Evolutionary conservation across 2,797 vertebrate genomes (phyloP), one percentile per base, ranked within the genome.

Genomic region (Trematomus bernacchii): DNA sequence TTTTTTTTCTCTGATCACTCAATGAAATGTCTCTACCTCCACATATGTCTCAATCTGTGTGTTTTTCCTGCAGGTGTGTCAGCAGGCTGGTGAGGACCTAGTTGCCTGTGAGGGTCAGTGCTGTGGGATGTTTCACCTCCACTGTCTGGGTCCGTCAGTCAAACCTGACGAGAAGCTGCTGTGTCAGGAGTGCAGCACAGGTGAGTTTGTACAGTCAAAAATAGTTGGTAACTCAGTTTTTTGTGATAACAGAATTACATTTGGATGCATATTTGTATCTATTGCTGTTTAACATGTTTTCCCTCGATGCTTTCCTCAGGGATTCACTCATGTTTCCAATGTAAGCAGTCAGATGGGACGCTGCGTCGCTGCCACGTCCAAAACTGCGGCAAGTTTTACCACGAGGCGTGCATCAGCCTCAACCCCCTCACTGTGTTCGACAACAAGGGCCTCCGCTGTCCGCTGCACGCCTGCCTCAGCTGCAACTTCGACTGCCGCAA

Each of bases 331-430:
- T 99, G 98, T 84, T 99, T 99, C 79, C 93, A 93, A 79, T 99
- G 98, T 73, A 99, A 99, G 90, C 94, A 95, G 89, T 95, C 91
- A 1, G 95, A 96, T 15, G 94, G 95, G 1, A 95, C 96, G 11
- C 91, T 98, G 68, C 96, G 94, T 4, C 98, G 98, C 80, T 99
- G 98, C 55, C 94, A 95, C 0, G 97, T 97, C 6, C 94, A 94
- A 1, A 96, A 98, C 86, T 99, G 98, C 0, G 98, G 98, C 7
- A 98, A 96, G 73, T 99, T 98, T 85, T 99, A 99, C 94, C 98
- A 99, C 0, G 98, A 99, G 68, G 94, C 94, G 0, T 99, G 98
- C 43, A 95, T 96, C 67, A 94, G 95, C 62, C 96, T 95, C 80
- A 97, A 91, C 57, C 94, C 96, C 0, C 95, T 98, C 66, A 95